Evolutionary conservation across 1,140 invertebrate species (phyloP), one percentile per base, ranked within the genome.

Genomic region (Telenomus remus): DNA sequence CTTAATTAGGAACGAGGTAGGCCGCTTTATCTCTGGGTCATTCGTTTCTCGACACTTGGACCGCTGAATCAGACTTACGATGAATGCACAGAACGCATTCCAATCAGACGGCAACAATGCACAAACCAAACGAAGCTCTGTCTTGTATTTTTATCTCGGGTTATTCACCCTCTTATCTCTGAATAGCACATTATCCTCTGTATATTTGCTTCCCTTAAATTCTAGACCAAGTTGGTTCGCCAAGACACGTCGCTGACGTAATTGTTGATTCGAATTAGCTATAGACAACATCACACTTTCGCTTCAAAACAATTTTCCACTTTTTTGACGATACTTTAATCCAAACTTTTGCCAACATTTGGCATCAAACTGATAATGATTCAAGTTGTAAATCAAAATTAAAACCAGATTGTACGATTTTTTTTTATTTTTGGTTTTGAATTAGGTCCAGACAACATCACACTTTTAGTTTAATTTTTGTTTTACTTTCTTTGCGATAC

Each of bases 111-210:
- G 79, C 77, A 78, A 82, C 79, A 77, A 77, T 80, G 79, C 78
- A 80, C 81, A 78, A 83, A 79, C 66, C 53, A 76, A 56, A 48
- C 47, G 61, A n/a, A 64, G 64, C 15, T 55, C 60, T 56, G 76
- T 57, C 54, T 80, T 55, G 82, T 88, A 88, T 88, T 88, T 88
- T 87, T 87, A 87, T 81, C 84, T 71, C 70, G 78, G 85, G 85
- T 88, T 88, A 82, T 87, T 88, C 85, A 88, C 85, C 86, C 79
- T 74, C 72, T 83, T 81, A 82, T 81, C 72, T 82, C 72, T 76
- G 79, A 80, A 83, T 80, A 81, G 75, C 76, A 70, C 57, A 53
- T 83, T 78, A 81, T 79, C 64, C 76, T 60, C 48, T 14, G 55
- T 14, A 15, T 51, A 51, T 46, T 56, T 47, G 43, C 49, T 74